Conservation (phyloP, 2,113 vertebrate genomes). For the Mirounga angustirostris region DNA sequence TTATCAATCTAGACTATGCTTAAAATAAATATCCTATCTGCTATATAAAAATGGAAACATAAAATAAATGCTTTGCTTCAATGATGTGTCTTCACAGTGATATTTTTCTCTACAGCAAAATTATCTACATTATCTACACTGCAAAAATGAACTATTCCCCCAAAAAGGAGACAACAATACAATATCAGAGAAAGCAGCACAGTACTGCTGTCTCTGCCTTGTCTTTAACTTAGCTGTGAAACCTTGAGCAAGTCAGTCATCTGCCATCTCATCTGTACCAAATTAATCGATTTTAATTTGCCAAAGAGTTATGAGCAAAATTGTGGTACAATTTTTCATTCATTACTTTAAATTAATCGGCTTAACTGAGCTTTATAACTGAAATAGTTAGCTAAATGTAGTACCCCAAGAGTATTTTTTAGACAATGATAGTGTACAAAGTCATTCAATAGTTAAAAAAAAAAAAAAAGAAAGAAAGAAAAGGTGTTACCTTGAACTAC, state of each 20-base stretch:
- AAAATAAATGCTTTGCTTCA: conserved; percentile 15
- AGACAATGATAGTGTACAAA: background rate
- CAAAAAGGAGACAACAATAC: background rate
- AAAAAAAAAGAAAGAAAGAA: background rate
- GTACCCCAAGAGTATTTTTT: conserved; percentile 2
- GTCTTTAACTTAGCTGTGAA: background rate
- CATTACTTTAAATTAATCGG: conserved; percentile 20
- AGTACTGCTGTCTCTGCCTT: background rate
- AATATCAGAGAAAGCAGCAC: background rate
- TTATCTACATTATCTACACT: background rate
- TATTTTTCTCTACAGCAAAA: conserved; percentile 47
- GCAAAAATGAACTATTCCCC: background rate
- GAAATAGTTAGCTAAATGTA: background rate
- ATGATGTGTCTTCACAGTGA: background rate
- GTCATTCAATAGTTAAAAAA: background rate
- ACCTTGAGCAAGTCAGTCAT: background rate
- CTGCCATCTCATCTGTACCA: conserved; percentile 23
- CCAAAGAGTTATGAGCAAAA: background rate
- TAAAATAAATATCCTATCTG: conserved; percentile 43
- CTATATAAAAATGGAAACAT: conserved; percentile 32
- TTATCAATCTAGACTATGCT: background rate
- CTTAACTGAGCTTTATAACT: conserved; percentile 47
- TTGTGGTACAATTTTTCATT: conserved; percentile 52
- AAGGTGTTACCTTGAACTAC: background rate
- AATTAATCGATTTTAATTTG: conserved; percentile 48